Conservation (phyloP, 1,140 invertebrate species). For the Pectinophora gossypiella region DNA sequence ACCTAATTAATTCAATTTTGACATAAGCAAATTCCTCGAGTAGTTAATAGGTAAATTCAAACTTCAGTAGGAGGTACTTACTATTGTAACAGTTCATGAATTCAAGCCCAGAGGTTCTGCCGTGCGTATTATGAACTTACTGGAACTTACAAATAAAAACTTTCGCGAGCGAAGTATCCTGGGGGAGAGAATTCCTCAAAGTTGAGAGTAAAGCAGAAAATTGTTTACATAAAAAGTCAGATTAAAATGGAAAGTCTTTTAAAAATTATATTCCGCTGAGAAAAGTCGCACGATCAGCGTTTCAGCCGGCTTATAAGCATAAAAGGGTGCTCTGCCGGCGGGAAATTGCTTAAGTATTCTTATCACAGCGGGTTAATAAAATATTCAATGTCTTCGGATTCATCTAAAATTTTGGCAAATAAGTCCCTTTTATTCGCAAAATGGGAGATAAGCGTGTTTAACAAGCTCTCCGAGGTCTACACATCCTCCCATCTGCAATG, state of each 20-base stretch:
- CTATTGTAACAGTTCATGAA: no score
- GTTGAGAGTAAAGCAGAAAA: slow-evolving; percentile 11
- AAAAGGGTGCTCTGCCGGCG: slow-evolving; percentile 32
- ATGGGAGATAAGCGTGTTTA: background rate
- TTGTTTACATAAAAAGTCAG: slow-evolving; percentile 16
- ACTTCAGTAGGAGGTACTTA: no score
- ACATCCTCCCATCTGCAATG: no score
- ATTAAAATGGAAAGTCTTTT: slow-evolving; percentile 21
- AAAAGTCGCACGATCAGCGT: slow-evolving; percentile 37
- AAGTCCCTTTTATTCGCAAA: background rate
- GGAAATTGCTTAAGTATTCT: slow-evolving; percentile 30
- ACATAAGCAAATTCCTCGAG: no score
- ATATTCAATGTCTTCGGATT: slow-evolving; percentile 30
- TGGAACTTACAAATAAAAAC: background rate
- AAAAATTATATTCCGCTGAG: slow-evolving; percentile 18
- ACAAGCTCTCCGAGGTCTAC: background rate
- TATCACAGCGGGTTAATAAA: slow-evolving; percentile 36
- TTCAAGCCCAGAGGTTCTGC: no score
- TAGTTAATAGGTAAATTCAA: no score
- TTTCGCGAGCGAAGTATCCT: background rate
- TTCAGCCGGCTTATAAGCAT: slow-evolving; percentile 31
- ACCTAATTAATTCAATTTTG: no score
- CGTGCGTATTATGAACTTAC: no score
- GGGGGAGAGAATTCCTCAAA: slow-evolving; percentile 4
- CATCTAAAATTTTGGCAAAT: slow-evolving; percentile 16